These are phyloP conservation scores for Lagorchestes hirsutus DNA, from an alignment of 2,797 vertebrate species.

Conservation along the genomic window DNA sequence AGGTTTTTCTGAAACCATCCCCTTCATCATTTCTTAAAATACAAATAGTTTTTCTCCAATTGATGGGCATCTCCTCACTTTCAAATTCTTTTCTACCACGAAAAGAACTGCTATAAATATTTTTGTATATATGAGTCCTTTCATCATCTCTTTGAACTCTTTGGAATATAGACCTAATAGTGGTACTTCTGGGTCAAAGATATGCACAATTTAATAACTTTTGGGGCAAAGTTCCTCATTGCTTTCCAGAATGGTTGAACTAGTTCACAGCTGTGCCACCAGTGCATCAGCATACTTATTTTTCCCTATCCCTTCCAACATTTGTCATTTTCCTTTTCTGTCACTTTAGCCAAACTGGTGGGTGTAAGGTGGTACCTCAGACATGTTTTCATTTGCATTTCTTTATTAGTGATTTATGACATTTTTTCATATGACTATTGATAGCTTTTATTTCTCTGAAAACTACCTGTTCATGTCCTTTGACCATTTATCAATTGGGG, in stretches of 20 bases:
- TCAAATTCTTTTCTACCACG: not conserved
- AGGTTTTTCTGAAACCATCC: not conserved
- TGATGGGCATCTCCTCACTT: not conserved
- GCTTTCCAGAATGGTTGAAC: not conserved
- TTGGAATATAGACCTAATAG: not conserved
- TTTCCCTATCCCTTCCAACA: not conserved
- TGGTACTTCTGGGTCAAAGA: not conserved
- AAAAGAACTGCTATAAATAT: not conserved
- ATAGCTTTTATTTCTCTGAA: not conserved
- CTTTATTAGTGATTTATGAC: not conserved
- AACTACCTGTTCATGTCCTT: not conserved
- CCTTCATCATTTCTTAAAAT: not conserved
- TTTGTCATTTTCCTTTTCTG: not conserved
- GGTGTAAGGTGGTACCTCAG: not conserved
- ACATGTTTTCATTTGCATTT: not conserved
- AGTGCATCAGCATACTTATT: not conserved
- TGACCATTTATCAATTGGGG: not conserved
- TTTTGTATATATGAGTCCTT: not conserved
- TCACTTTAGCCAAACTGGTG: not conserved
- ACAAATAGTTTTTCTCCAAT: not conserved
- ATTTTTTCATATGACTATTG: not conserved
- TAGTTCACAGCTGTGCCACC: not conserved
- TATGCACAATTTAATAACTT: not conserved
- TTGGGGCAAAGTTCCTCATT: not conserved
- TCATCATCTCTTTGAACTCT: not conserved